These are phyloP conservation scores for Argopecten irradians DNA, from an alignment of 1,140 invertebrate species.

Conservation along the genomic window DNA sequence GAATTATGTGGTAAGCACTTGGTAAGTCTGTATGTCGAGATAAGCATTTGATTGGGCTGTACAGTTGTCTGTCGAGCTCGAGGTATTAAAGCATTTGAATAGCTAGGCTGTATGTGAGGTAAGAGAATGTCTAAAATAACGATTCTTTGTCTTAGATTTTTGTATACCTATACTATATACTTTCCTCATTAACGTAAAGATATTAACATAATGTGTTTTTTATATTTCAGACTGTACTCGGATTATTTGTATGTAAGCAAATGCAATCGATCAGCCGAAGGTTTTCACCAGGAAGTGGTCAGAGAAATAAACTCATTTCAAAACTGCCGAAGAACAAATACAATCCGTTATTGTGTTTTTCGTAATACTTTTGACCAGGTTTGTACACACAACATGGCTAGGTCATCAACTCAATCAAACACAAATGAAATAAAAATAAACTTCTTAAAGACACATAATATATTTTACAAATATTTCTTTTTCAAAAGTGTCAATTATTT, in stretches of 20 bases:
- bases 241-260: conserved; percentile 69
- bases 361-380: conserved; percentile 59
- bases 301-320: conserved; percentile 51
- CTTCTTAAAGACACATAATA: too few relatives aligned
- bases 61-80: background rate
- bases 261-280: conserved; percentile 57
- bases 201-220: too few relatives aligned
- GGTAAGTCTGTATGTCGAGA: background rate
- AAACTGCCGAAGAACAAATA: conserved; percentile 50
- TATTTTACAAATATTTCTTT: too few relatives aligned
- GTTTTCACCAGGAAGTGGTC: conserved; percentile 61
- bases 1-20: too few relatives aligned
- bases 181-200: too few relatives aligned
- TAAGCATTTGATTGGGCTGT: background rate
- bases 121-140: too few relatives aligned
- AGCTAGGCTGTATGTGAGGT: too few relatives aligned
- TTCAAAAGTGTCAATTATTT: too few relatives aligned
- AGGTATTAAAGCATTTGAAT: background rate
- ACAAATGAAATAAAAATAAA: background rate
- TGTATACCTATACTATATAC: too few relatives aligned
- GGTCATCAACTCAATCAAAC: background rate
- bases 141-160: too few relatives aligned
- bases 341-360: conserved; percentile 59
- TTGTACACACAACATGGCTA: conserved; percentile 30
- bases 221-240: conserved; percentile 67